Evolutionary conservation across 2,888 invertebrate genomes (phyloP).

Genomic region (Cephus nigrinus): DNA sequence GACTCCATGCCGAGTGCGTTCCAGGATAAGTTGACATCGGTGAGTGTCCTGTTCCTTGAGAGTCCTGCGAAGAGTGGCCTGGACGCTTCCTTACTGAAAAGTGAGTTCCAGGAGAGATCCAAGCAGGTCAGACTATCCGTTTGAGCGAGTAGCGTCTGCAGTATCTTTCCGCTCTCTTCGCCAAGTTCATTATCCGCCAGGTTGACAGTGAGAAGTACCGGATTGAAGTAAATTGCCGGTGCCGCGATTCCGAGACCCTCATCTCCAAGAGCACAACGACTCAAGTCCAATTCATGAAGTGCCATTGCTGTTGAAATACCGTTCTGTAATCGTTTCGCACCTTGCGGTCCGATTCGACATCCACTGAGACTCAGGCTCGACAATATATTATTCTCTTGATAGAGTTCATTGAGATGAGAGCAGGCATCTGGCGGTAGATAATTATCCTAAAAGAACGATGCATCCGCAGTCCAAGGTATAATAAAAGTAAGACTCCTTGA

Average conservation of each 20-base stretch:
- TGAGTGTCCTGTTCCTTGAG: slow-evolving; percentile 50
- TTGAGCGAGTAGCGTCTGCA: slow-evolving; percentile 62
- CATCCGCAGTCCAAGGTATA: not conserved
- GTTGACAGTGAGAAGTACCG: slow-evolving; percentile 62
- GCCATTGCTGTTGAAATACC: slow-evolving; percentile 56
- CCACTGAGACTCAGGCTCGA: slow-evolving; percentile 58
- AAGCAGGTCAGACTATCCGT: slow-evolving; percentile 66
- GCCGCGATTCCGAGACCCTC: slow-evolving; percentile 61
- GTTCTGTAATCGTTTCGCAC: slow-evolving; percentile 58
- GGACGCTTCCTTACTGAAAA: slow-evolving; percentile 62
- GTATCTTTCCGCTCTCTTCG: slow-evolving; percentile 58
- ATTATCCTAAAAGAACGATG: slow-evolving; percentile 61
- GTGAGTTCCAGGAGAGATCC: slow-evolving; percentile 70
- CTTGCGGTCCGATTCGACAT: slow-evolving; percentile 65
- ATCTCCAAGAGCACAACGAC: slow-evolving; percentile 66
- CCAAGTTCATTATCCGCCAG: slow-evolving; percentile 69
- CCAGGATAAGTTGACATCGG: slow-evolving; percentile 66
- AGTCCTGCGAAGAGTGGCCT: slow-evolving; percentile 62
- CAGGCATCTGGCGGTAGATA: slow-evolving; percentile 60
- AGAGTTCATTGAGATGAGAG: slow-evolving; percentile 59
- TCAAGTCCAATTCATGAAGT: slow-evolving; percentile 63
- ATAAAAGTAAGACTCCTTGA: not conserved
- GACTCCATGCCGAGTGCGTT: slow-evolving; percentile 64
- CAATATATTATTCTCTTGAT: slow-evolving; percentile 60
- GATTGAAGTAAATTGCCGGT: slow-evolving; percentile 55